Evolutionary conservation across 2,888 invertebrate species (phyloP), one percentile per base, ranked within the genome.

Genomic region (Anarsia innoxiella): DNA sequence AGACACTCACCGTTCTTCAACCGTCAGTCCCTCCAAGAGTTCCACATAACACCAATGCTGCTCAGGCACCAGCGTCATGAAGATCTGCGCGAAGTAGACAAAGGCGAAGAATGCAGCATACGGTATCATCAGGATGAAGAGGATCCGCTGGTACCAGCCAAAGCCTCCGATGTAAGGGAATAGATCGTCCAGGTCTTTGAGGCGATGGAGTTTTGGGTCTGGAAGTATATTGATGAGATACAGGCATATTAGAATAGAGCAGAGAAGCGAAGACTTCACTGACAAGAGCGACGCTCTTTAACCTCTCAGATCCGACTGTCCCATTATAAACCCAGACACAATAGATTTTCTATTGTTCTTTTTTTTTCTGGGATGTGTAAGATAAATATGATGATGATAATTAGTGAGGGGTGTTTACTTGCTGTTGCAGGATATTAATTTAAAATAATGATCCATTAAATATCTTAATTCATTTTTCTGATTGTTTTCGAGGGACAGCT

Each of bases 91-190:
- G 44, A 84, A 83, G 56, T 83, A 83, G 0, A 84, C 79, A 52
- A 84, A 83, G 0, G 83, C 82, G 47, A 83, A 82, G 73, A 80
- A 83, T 59, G 76, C 76, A 0, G 78, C 63, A 38, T 73, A 83
- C 0, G 83, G 83, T 43, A 83, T 79, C 83, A 83, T 83, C 23
- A 83, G 46, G 0, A 83, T 50, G 62, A 83, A 83, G 14, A 83
- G 63, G 2, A 75, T 57, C 0, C 79, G 62, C 25, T 25, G 25
- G 63, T 80, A 84, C 82, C 80, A 80, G 32, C 83, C 83, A 45
- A 84, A 84, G 26, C 64, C 74, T 0, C 83, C 83, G 0, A 83
- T 60, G 44, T 76, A 78, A 0, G 74, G 76, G 8, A 83, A 65
- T 0, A 83, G 48, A 37, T 82, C 82, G 10, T 83, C 83, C n/a